Conservation (phyloP, 2,113 vertebrate species). For the Hypocryptadius cinnamomeus region DNA sequence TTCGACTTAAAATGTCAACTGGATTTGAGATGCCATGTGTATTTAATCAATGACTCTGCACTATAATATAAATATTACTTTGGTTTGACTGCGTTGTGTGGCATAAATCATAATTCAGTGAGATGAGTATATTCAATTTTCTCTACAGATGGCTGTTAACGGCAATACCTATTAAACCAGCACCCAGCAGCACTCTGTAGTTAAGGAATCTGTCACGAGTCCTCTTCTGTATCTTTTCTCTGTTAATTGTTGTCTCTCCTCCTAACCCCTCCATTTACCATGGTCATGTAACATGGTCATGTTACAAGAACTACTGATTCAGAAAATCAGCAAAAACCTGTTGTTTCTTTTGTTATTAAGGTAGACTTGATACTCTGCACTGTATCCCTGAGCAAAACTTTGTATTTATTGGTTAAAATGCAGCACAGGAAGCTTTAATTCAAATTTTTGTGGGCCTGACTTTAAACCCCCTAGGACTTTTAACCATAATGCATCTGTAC, state of each 20-base stretch:
- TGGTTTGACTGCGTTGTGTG: slow-evolving; percentile 63
- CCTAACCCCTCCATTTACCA: not conserved
- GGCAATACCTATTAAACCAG: slow-evolving; percentile 66
- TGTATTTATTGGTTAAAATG: not conserved
- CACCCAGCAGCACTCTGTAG: slow-evolving; percentile 55
- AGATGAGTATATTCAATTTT: slow-evolving; percentile 63
- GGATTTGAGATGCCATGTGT: slow-evolving; percentile 72
- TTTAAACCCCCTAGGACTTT: not conserved
- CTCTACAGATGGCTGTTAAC: slow-evolving; percentile 59
- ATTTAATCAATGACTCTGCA: slow-evolving; percentile 74
- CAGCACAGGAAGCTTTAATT: not conserved
- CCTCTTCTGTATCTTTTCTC: not conserved
- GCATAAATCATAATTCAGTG: slow-evolving; percentile 71
- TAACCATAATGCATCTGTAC: not conserved
- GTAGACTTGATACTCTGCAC: not conserved
- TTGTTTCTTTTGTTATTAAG: not conserved
- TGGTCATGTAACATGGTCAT: not conserved
- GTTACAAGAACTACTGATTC: not conserved
- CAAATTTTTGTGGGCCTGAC: not conserved
- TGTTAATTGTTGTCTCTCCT: not conserved
- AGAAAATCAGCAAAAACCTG: not conserved
- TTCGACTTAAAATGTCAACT: slow-evolving; percentile 76
- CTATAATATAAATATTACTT: slow-evolving; percentile 72
- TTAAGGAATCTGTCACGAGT: slow-evolving; percentile 51
- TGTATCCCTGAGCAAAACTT: not conserved